These are phyloP conservation scores for Centropus unirufus DNA, from an alignment of 2,113 vertebrate genomes.

Conservation along the genomic window DNA sequence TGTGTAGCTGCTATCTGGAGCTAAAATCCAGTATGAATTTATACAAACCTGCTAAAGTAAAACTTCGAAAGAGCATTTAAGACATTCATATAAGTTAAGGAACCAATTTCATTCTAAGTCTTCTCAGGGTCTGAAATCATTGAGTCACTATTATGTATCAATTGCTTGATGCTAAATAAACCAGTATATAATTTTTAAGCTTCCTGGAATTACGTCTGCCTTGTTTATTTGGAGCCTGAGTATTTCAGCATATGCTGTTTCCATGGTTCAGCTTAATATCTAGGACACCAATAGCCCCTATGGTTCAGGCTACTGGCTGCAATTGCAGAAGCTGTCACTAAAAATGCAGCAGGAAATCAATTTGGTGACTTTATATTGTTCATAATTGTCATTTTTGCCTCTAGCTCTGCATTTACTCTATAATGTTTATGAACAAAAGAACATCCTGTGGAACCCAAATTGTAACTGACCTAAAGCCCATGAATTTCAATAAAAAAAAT, in stretches of 20 bases:
- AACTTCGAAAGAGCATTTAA: neutral
- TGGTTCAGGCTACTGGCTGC: neutral
- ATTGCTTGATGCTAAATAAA: neutral
- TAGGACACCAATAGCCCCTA: neutral
- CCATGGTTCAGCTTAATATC: neutral
- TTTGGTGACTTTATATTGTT: neutral
- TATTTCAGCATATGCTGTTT: neutral
- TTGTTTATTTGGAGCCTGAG: neutral
- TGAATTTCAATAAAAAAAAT: neutral
- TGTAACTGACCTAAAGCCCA: neutral
- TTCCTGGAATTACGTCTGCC: neutral
- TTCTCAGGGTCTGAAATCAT: neutral
- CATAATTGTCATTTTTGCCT: conserved; percentile 15
- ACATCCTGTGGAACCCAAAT: neutral
- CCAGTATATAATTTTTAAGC: neutral
- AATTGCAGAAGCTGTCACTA: conserved; percentile 6
- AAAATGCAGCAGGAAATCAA: conserved; percentile 53
- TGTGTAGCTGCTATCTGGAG: neutral
- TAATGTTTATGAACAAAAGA: neutral
- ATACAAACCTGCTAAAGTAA: neutral
- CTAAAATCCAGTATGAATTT: neutral
- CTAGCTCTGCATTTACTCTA: neutral
- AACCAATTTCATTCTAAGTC: neutral
- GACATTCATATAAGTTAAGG: neutral
- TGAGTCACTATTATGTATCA: neutral